Conservation (phyloP, 2,797 vertebrate genomes). For the Petrocephalus sullivani region DNA sequence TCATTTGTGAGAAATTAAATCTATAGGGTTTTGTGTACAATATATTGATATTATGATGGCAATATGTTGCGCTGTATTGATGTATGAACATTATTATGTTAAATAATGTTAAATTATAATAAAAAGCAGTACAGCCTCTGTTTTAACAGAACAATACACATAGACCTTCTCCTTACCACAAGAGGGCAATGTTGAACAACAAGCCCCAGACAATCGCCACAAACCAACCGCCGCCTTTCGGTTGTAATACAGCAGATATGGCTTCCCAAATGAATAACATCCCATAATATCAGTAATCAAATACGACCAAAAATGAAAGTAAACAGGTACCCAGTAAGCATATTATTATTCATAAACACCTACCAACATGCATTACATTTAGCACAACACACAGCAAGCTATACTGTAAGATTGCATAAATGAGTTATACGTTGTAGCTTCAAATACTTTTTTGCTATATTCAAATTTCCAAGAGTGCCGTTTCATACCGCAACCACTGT, state of each 20-base stretch:
- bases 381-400: neutral
- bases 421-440: neutral
- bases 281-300: neutral
- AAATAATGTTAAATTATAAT: neutral
- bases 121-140: neutral
- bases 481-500: neutral
- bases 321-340: neutral
- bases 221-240: neutral
- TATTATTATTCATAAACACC: neutral
- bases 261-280: neutral
- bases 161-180: conserved; percentile 4
- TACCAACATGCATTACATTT: neutral
- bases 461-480: neutral
- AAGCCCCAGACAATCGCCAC: neutral
- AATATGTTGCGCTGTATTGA: neutral
- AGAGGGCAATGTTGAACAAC: conserved; percentile 13
- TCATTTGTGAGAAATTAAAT: neutral
- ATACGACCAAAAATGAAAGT: neutral
- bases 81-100: neutral
- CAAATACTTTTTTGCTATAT: neutral
- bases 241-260: neutral
- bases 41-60: neutral
- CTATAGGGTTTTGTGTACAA: neutral
- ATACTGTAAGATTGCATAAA: neutral
- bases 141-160: neutral